Conservation (phyloP, 2,888 invertebrate species). For the Strigamia maritima region DNA sequence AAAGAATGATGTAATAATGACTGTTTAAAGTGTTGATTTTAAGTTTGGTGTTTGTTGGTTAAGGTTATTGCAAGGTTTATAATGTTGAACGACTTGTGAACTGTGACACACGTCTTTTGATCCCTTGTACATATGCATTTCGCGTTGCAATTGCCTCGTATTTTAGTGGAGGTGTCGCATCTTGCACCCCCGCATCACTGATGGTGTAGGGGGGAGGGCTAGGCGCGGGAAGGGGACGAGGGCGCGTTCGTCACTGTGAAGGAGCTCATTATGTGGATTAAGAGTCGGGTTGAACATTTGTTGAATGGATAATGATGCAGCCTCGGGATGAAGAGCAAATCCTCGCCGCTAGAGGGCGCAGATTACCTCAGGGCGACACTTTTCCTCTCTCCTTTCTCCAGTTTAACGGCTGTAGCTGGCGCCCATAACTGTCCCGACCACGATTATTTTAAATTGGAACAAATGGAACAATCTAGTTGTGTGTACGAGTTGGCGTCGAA, state of each 20-base stretch:
- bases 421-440: slow-evolving; percentile 36
- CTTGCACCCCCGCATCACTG: slow-evolving; percentile 6
- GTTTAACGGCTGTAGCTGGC: slow-evolving; percentile 1
- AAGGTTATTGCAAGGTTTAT: neutral
- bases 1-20: neutral
- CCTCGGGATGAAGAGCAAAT: slow-evolving; percentile 33
- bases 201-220: neutral
- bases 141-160: slow-evolving; percentile 15
- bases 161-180: slow-evolving; percentile 10
- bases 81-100: slow-evolving; percentile 5
- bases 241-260: slow-evolving; percentile 11
- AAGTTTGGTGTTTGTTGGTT: neutral
- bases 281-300: slow-evolving; percentile 38
- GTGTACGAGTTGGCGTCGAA: neutral
- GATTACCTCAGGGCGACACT: slow-evolving; percentile 37
- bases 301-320: slow-evolving; percentile 36
- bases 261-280: slow-evolving; percentile 38
- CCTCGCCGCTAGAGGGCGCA: slow-evolving; percentile 31
- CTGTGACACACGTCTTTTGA: slow-evolving; percentile 2
- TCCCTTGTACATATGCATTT: slow-evolving; percentile 15
- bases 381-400: neutral
- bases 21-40: neutral
- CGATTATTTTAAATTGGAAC: slow-evolving; percentile 39
- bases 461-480: slow-evolving; percentile 26
- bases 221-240: neutral